A percentile compares a stretch with the other conserved stretches of the same genome.
phyloP scores from a whole-genome alignment of 2,888 invertebrate genomes.

The Pediacus dermestoides region DNA sequence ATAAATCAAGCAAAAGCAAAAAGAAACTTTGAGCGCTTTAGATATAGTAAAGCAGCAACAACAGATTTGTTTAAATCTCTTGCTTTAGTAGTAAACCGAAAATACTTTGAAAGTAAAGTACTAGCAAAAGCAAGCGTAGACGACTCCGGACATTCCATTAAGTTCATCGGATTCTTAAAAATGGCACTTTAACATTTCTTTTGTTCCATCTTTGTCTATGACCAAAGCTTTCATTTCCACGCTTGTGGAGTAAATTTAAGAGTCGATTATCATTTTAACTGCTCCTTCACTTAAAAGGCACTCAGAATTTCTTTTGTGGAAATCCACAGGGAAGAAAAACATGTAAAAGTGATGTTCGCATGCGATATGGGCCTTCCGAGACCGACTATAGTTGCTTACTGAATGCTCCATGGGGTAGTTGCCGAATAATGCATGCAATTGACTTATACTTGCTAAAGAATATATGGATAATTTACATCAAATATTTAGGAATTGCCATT shows the following conservation, averaged over 20 bases:
- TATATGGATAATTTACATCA: no score
- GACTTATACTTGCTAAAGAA: no score
- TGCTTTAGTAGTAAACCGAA: no score
- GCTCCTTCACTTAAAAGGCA: conserved; percentile 45
- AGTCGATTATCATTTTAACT: conserved; percentile 49
- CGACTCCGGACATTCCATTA: no score
- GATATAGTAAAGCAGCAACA: no score
- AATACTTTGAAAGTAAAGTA: no score
- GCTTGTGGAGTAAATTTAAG: conserved; percentile 35
- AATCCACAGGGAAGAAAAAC: conserved; percentile 36
- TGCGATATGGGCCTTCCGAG: conserved; percentile 30
- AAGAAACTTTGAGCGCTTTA: no score
- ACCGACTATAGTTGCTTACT: conserved; percentile 10
- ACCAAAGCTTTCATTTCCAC: conserved; percentile 30
- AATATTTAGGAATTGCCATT: no score
- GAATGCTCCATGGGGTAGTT: conserved; percentile 20
- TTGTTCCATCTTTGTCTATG: conserved; percentile 27
- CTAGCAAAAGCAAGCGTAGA: no score
- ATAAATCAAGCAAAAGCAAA: no score
- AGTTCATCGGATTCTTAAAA: no score
- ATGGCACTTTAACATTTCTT: conserved; percentile 38
- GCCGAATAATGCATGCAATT: conserved; percentile 15
- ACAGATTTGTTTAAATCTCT: no score
- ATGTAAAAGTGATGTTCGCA: conserved; percentile 28
- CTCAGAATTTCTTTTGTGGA: conserved; percentile 43